Evolutionary conservation across 2,888 invertebrate genomes (phyloP), one percentile per base, ranked within the genome.

Genomic region (Leptinotarsa haldemani): DNA sequence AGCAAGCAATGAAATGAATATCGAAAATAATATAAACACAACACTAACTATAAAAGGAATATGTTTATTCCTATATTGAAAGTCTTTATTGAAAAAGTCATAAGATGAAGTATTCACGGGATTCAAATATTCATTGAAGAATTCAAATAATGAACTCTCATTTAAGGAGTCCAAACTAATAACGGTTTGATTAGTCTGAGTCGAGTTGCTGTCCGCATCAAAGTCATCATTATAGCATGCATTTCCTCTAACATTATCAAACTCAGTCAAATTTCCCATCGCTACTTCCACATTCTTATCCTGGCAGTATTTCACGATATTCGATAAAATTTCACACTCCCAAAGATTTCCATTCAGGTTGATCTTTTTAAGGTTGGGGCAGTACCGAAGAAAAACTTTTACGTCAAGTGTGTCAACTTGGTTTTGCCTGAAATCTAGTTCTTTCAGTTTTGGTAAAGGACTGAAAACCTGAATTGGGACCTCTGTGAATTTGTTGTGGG

Each of bases 241-340:
- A n/a, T 50, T 50, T 50, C 50, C 50, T 50, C 15, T 15, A 4
- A 50, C 50, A 50, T 50, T 50, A 50, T 50, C 50, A 13, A n/a
- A 50, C 15, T 50, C 50, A 16, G n/a, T 50, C 4, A n/a, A 50
- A 50, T 50, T 50, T n/a, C 50, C 50, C 7, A n/a, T 15, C n/a
- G n/a, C n/a, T 50, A 50, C 3, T 50, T 50, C 50, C 1, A 50
- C n/a, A n/a, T 50, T 50, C n/a, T 50, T 50, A n/a, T 15, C n/a
- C 50, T 50, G 50, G 50, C n/a, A 50, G n/a, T 50, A 50, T 50
- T 50, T 50, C 50, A 50, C 50, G n/a, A 50, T 50, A 50, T 50
- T 50, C 4, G 50, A 16, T n/a, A 50, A 50, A 16, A n/a, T 50
- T 50, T 50, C n/a, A 50, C 50, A 50, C 50, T 50, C 7, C 50